Evolutionary conservation across 2,888 invertebrate species (phyloP), one percentile per base, ranked within the genome.

Genomic region (Agrochola litura): DNA sequence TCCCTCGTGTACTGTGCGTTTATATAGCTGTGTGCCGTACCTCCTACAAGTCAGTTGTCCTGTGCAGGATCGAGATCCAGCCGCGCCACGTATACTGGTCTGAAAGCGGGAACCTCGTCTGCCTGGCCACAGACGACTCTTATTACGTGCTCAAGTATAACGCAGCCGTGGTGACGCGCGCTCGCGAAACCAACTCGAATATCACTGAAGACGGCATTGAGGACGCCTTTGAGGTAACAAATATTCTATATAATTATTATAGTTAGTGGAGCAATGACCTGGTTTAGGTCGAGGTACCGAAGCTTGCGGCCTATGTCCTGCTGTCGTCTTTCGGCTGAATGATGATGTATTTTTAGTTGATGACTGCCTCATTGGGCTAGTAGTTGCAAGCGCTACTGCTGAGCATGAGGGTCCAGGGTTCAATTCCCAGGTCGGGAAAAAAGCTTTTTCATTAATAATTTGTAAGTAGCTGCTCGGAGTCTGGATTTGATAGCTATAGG

Each of bases 71-170:
- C 91, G 99, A 99, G 96, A 99, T 99, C 89, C 99, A 98, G 94
- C 99, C 99, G 0, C 97, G 97, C 19, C 98, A 98, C 92, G 98
- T 99, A 43, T 99, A 98, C 93, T 99, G 99, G 99, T 99, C 99
- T 58, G 99, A 99, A 94, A 98, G 98, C 92, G 99, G 99, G 5
- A 98, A 98, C 89, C 97, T 99, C 67, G 98, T 99, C 22, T 99
- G 99, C 90, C 97, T 99, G 65, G 99, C 99, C 0, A 99, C 99
- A 0, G 99, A 99, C 86, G 99, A 99, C 80, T 98, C 98, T 46
- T 99, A 99, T 96, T 99, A 98, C 94, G 98, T 99, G 83, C 97
- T 99, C 41, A 98, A 98, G 88, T 99, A 99, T 93, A 98, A 98
- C 92, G 97, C 98, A 0, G 98, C 98, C 16, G 98, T 98, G 69